Evolutionary conservation across 2,888 invertebrate genomes (phyloP).

Genomic region (Lordiphosa fenestrarum): DNA sequence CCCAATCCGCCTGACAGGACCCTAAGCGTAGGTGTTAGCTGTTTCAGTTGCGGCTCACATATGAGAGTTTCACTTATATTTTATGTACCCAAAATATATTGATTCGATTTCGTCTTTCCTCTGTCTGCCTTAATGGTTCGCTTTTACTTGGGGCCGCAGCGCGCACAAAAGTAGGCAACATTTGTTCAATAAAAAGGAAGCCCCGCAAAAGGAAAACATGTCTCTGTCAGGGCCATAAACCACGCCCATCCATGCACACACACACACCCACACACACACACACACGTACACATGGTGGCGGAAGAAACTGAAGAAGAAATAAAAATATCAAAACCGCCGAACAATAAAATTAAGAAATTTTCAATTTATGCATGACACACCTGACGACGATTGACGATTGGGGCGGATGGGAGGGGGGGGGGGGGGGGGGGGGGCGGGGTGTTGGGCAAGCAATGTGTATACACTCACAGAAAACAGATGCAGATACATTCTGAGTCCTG

Average conservation of each 20-base stretch:
- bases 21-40: slow-evolving; percentile 8
- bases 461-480: slow-evolving; percentile 1
- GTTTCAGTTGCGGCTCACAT: slow-evolving; percentile 11
- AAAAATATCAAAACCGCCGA: slow-evolving; percentile 48
- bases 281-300: not conserved
- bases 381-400: slow-evolving; percentile 40
- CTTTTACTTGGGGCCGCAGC: slow-evolving; percentile 12
- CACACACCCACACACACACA: slow-evolving; percentile 14
- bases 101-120: slow-evolving; percentile 55
- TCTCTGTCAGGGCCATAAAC: slow-evolving; percentile 40
- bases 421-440: too few relatives aligned
- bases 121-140: slow-evolving; percentile 42
- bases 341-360: slow-evolving; percentile 73
- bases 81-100: slow-evolving; percentile 28
- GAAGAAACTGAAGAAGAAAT: slow-evolving; percentile 8
- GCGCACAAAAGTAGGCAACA: slow-evolving; percentile 30
- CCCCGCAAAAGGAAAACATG: slow-evolving; percentile 16
- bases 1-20: slow-evolving; percentile 1
- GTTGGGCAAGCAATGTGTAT: not conserved
- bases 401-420: slow-evolving; percentile 1
- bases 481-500: not conserved
- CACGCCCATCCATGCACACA: slow-evolving; percentile 32
- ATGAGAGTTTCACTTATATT: not conserved
- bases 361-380: slow-evolving; percentile 71
- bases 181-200: slow-evolving; percentile 27